These are phyloP conservation scores for Manis pentadactyla DNA, from an alignment of 2,797 vertebrate genomes.

Conservation along the genomic window DNA sequence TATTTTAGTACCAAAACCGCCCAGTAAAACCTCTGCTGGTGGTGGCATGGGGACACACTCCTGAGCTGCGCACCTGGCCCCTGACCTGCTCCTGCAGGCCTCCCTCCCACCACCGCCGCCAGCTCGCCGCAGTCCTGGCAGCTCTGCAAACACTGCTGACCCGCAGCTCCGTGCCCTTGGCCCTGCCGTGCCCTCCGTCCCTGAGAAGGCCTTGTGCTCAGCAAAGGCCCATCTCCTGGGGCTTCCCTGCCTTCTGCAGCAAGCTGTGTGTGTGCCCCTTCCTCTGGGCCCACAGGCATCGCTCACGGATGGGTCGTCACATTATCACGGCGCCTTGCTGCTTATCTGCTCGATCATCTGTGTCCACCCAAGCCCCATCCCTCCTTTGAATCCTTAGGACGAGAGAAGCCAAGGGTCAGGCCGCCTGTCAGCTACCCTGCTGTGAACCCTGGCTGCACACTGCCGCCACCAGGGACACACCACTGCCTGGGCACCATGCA, in stretches of 20 bases:
- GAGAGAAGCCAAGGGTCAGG: neutral
- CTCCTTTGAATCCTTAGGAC: neutral
- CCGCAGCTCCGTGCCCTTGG: accelerated
- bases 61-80: neutral
- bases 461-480: neutral
- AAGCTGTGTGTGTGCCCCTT: neutral
- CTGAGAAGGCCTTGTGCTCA: neutral
- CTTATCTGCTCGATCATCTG: neutral
- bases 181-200: neutral
- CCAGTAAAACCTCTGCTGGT: accelerated
- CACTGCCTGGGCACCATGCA: neutral
- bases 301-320: accelerated
- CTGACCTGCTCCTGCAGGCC: accelerated
- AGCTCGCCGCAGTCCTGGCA: neutral
- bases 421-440: neutral
- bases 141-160: neutral
- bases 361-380: neutral
- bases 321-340: neutral
- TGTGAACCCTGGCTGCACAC: neutral
- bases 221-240: neutral
- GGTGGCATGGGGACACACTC: neutral
- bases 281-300: neutral
- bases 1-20: neutral
- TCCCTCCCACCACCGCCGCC: accelerated
- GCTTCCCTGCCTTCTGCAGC: neutral